Conservation (phyloP, 2,888 invertebrate genomes). For the Holacanthella duospinosa region DNA sequence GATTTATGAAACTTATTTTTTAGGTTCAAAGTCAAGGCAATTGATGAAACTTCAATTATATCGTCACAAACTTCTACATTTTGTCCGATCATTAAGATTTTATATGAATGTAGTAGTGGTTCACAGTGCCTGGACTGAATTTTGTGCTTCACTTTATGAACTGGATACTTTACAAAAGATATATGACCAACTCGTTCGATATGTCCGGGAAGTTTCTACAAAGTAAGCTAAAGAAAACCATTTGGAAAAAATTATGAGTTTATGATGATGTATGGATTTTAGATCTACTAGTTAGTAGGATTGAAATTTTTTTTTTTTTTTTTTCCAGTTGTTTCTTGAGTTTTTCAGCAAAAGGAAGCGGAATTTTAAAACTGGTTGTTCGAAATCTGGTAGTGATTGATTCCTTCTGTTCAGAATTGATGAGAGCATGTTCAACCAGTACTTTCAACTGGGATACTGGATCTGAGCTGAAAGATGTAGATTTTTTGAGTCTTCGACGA, state of each 20-base stretch:
- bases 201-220: conserved; percentile 63
- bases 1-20: conserved; percentile 7
- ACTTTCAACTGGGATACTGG: not conserved
- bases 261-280: no score
- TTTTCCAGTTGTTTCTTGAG: not conserved
- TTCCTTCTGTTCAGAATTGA: conserved; percentile 1
- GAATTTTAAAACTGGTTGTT: not conserved
- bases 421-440: not conserved
- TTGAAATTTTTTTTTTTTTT: not conserved
- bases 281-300: not conserved
- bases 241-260: no score
- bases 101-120: conserved; percentile 67
- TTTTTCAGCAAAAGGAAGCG: not conserved
- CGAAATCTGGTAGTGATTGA: not conserved
- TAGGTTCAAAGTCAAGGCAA: conserved; percentile 48
- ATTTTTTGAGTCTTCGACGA: not conserved
- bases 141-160: conserved; percentile 56
- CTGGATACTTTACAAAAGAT: conserved; percentile 60
- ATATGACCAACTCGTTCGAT: conserved; percentile 59
- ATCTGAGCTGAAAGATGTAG: not conserved
- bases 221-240: conserved; percentile 42
- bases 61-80: conserved; percentile 63
- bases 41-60: conserved; percentile 60
- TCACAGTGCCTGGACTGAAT: conserved; percentile 61
- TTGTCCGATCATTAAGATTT: conserved; percentile 62